Percentiles rank a stretch among this genome's conserved stretches.
These are phyloP conservation scores for Rhaphigaster nebulosa DNA, from an alignment of 2,888 invertebrate genomes.

Conservation along the genomic window DNA sequence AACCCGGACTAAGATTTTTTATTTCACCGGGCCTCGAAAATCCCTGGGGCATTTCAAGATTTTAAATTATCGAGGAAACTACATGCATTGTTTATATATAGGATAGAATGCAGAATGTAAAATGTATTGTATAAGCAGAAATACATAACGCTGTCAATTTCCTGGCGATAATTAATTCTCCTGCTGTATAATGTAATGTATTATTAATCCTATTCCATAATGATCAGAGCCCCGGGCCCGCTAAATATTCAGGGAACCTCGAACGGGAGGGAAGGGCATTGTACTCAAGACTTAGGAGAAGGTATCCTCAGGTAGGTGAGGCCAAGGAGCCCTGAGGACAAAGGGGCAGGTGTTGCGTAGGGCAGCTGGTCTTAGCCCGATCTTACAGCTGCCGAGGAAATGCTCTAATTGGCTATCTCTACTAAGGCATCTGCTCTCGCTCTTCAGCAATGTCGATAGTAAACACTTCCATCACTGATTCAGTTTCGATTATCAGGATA, in stretches of 20 bases:
- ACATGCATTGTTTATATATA: too few species aligned
- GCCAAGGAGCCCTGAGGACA: neutral
- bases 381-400: conserved; percentile 27
- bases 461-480: neutral
- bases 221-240: neutral
- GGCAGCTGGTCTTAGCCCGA: neutral
- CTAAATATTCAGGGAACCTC: neutral
- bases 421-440: neutral
- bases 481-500: neutral
- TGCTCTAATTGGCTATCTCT: conserved; percentile 16
- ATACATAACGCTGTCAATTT: neutral
- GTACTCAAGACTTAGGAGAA: neutral
- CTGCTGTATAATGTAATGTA: neutral
- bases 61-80: too few species aligned
- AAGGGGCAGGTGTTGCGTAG: conserved; percentile 22
- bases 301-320: neutral
- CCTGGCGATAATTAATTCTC: neutral
- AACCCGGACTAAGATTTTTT: too few species aligned
- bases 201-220: neutral
- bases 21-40: too few species aligned
- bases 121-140: neutral
- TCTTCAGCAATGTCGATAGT: neutral
- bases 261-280: neutral
- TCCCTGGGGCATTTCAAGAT: too few species aligned
- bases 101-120: too few species aligned